Conservation (phyloP, 2,113 vertebrate species). For the Sander lucioperca region DNA sequence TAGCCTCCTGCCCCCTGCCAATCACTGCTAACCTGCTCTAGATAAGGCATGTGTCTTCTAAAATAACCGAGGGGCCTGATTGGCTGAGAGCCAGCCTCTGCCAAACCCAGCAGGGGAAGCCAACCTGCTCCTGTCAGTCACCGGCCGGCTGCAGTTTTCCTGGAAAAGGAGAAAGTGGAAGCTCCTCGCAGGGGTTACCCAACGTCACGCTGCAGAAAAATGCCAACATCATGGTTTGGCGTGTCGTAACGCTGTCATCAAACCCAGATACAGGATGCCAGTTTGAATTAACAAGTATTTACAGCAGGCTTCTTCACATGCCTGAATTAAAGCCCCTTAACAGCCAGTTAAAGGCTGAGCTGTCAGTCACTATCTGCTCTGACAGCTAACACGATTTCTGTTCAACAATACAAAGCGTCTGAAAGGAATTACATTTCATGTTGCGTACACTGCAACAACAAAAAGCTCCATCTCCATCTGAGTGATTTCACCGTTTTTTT, state of each 20-base stretch:
- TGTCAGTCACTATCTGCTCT: background rate
- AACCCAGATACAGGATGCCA: background rate
- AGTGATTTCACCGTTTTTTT: no score
- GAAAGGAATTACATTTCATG: no score
- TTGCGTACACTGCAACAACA: no score
- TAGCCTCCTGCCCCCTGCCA: slow-evolving; percentile 85
- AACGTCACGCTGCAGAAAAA: slow-evolving; percentile 52
- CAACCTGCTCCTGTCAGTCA: slow-evolving; percentile 90
- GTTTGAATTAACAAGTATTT: slow-evolving; percentile 56
- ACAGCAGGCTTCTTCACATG: slow-evolving; percentile 60
- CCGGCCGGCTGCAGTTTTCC: slow-evolving; percentile 79
- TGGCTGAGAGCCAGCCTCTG: slow-evolving; percentile 84
- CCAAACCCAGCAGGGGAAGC: slow-evolving; percentile 52
- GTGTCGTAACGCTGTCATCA: slow-evolving; percentile 44
- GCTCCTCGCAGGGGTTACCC: slow-evolving; percentile 49
- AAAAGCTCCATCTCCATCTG: no score
- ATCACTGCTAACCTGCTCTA: slow-evolving; percentile 85
- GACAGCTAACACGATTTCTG: no score
- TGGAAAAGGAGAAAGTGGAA: slow-evolving; percentile 82
- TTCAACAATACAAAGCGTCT: no score
- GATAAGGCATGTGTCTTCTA: slow-evolving; percentile 92
- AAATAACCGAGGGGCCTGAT: slow-evolving; percentile 90
- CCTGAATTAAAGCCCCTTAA: slow-evolving; percentile 58
- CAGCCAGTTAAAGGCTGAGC: slow-evolving; percentile 16
- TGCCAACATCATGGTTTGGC: slow-evolving; percentile 53